Base-by-base conservation (phyloP, 2,797 vertebrate genomes). In the Artibeus jamaicensis region DNA sequence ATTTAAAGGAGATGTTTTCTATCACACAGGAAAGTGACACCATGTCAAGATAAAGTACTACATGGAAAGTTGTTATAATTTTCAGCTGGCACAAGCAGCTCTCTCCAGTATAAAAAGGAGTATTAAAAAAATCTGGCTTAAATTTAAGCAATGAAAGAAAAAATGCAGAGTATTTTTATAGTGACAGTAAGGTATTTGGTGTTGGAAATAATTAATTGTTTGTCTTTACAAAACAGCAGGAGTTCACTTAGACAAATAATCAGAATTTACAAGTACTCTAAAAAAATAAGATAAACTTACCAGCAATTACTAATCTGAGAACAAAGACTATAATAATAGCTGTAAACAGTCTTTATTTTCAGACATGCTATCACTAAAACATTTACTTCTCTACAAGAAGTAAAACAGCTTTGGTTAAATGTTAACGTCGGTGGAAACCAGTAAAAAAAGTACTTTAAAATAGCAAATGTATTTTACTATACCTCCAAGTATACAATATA, bases 191-290 rank as follows among this genome's bases (percentile, higher is more conserved):
- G 87, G 57, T 84, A 34, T 39, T 93, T 67, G 14, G 14, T 19
- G 57, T 92, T 87, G 86, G 70, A 90, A 93, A 73, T 50, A 96
- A 97, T 95, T 97, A 97, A 89, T 94, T 96, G 92, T 96, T 97
- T 97, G 53, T 88, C 94, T 86, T 95, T 96, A 95, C 2, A 93
- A 92, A 96, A 87, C 91, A 97, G 91, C 83, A 96, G 94, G 97
- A 76, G 77, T 68, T 95, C 94, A 96, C 65, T 96, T 95, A 95
- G 86, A 97, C 37, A 96, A 98, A 97, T 96, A 97, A 97, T 37
- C 29, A 79, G 42, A 77, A 90, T 95, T 97, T 95, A 89, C 57
- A 88, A 71, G 22, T 68, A 46, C 79, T 93, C 57, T 57, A 39
- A 53, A 42, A 93, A 92, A 92, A 86, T 74, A 71, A 97, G 65